Conservation (phyloP, 2,888 invertebrate species). For the Acrocera orbiculus region DNA sequence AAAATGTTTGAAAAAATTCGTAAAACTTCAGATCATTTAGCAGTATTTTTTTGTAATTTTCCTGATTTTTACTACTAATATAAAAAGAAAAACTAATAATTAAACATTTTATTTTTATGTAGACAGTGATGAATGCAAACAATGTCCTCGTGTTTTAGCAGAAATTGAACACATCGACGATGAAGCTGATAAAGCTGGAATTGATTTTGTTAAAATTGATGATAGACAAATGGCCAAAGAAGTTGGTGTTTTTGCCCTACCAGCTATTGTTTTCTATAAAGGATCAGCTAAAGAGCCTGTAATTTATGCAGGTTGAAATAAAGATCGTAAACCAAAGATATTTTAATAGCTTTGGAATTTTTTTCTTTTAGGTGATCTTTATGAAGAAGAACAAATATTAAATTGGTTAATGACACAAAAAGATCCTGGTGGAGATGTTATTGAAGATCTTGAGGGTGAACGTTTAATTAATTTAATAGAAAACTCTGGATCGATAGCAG, state of each 20-base stretch:
- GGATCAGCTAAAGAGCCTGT: conserved; percentile 75
- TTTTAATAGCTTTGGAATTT: conserved; percentile 4
- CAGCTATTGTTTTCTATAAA: conserved; percentile 80
- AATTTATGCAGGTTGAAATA: conserved; percentile 59
- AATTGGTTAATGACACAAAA: conserved; percentile 83
- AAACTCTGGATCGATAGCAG: conserved; percentile 65
- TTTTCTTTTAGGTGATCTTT: conserved; percentile 48
- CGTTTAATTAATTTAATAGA: conserved; percentile 57
- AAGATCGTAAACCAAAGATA: neutral
- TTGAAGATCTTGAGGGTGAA: conserved; percentile 73
- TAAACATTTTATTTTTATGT: conserved; percentile 15
- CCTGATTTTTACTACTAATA: neutral
- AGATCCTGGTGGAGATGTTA: conserved; percentile 79
- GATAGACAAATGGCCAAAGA: conserved; percentile 75
- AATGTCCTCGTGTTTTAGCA: conserved; percentile 69
- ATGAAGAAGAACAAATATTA: conserved; percentile 73
- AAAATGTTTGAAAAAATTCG: conserved; percentile 89
- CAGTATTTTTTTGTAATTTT: conserved; percentile 89
- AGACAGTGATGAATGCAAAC: conserved; percentile 92
- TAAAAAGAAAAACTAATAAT: neutral
- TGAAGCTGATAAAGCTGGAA: conserved; percentile 76
- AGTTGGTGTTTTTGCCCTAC: conserved; percentile 75
- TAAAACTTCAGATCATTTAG: conserved; percentile 74
- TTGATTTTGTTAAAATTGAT: conserved; percentile 84
- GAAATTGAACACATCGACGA: conserved; percentile 90